A percentile compares a stretch with the other conserved stretches of the same genome.
Conservation (phyloP, 2,113 vertebrate species). For the Mystacornis crossleyi region DNA sequence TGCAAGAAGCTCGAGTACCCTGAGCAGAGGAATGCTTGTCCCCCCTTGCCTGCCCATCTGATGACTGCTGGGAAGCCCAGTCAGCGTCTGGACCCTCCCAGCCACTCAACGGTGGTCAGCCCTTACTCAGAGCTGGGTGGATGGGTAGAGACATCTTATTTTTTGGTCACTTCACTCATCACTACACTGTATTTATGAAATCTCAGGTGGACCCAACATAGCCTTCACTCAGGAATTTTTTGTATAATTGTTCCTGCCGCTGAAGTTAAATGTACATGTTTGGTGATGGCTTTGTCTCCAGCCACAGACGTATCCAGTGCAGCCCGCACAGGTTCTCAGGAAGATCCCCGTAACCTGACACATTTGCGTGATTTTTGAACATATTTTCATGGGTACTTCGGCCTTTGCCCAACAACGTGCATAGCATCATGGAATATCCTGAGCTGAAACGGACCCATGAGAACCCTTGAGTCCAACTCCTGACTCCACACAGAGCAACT, state of each 20-base stretch:
- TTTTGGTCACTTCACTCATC: not conserved
- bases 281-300: not conserved
- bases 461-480: not conserved
- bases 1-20: not conserved
- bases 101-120: not conserved
- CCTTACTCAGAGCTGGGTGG: not conserved
- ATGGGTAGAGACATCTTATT: not conserved
- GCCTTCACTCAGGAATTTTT: not conserved
- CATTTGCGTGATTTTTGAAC: not conserved
- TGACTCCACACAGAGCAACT: not conserved
- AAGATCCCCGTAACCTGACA: not conserved
- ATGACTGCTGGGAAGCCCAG: not conserved
- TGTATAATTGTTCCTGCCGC: not conserved
- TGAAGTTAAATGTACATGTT: not conserved
- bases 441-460: accelerated
- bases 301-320: not conserved
- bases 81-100: not conserved
- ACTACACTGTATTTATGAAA: not conserved
- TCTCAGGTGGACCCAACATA: not conserved
- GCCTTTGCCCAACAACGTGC: not conserved
- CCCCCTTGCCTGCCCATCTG: too few species aligned
- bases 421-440: not conserved
- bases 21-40: not conserved
- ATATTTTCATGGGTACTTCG: not conserved
- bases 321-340: not conserved